Evolutionary conservation across 2,113 vertebrate genomes (phyloP), one percentile per base, ranked within the genome.

Genomic region (Regulus satrapa): DNA sequence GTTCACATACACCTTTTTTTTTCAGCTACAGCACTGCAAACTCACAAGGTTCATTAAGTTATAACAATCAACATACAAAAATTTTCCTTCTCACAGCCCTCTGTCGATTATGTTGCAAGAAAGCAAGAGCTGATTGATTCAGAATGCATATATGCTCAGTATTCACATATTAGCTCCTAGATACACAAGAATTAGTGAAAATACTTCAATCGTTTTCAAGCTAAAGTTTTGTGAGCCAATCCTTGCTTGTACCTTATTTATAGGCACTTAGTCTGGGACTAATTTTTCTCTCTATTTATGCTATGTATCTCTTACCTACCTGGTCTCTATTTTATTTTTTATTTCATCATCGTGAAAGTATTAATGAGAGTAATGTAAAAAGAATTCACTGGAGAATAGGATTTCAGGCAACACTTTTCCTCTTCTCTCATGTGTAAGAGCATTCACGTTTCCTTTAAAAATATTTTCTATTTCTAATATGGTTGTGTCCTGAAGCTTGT

Each of bases 21-120:
- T 83, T 75, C 62, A 83, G 69, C 83, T 85, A 87, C 61, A 66
- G n/a, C 15, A 72, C 58, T 79, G 43, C 40, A 38, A 61, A 81
- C 6, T 88, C 46, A 79, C 72, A 93, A 58, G 59, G 45, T 94
- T 95, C 62, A 80, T 89, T 95, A 80, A 75, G 32, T 69, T 94
- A 83, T 87, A 82, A 94, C 36, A 94, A 91, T 85, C 88, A 75
- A 77, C 45, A 67, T 58, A 28, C 14, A 59, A 87, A 78, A 73
- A 55, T 46, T 77, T 89, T 91, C 36, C 51, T 92, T 48, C 46
- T 95, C 31, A 71, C 76, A 92, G 19, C 14, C 9, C 10, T 92
- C 52, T 90, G 48, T 52, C 67, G 94, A 75, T 89, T 96, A 52
- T n/a, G 24, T 63, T 58, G 34, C n/a, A 95, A 92, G 59, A 86